A percentile compares a stretch with the other conserved stretches of the same genome.
These are phyloP conservation scores for Agrochola litura DNA, from an alignment of 2,888 invertebrate genomes.

Conservation along the genomic window DNA sequence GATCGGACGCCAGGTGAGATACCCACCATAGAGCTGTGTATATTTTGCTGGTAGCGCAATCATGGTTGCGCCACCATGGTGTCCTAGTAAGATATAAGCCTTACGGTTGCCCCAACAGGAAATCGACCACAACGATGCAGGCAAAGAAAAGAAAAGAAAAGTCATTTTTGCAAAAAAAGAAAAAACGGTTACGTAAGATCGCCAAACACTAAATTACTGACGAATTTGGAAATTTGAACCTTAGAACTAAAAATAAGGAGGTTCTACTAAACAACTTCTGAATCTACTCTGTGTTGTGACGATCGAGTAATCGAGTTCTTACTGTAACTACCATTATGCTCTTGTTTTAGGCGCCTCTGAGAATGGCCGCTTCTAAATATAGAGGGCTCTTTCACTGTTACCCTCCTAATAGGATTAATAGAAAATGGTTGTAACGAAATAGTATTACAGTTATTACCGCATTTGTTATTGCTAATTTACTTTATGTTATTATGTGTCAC, in stretches of 20 bases:
- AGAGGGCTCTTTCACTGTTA: constrained; percentile 41
- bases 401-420: constrained; percentile 65
- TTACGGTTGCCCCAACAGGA: not conserved
- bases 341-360: constrained; percentile 60
- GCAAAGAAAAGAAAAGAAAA: too few relatives aligned
- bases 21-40: too few relatives aligned
- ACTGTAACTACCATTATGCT: constrained; percentile 67
- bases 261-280: constrained; percentile 42
- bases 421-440: constrained; percentile 52
- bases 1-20: too few relatives aligned
- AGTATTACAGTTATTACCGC: constrained; percentile 20
- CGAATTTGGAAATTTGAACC: too few relatives aligned
- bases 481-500: not conserved
- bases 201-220: too few relatives aligned
- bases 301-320: constrained; percentile 73
- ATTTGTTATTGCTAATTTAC: constrained; percentile 17
- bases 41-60: too few relatives aligned
- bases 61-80: too few relatives aligned
- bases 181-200: too few relatives aligned
- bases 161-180: too few relatives aligned
- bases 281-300: not conserved
- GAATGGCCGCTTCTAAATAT: constrained; percentile 53
- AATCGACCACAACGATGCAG: not conserved
- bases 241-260: not conserved
- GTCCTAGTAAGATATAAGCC: too few relatives aligned